Percentiles rank a stretch among this genome's conserved stretches.
Evolutionary conservation across 2,113 vertebrate species (phyloP).

Genomic region (Paradoxurus hermaphroditus): DNA sequence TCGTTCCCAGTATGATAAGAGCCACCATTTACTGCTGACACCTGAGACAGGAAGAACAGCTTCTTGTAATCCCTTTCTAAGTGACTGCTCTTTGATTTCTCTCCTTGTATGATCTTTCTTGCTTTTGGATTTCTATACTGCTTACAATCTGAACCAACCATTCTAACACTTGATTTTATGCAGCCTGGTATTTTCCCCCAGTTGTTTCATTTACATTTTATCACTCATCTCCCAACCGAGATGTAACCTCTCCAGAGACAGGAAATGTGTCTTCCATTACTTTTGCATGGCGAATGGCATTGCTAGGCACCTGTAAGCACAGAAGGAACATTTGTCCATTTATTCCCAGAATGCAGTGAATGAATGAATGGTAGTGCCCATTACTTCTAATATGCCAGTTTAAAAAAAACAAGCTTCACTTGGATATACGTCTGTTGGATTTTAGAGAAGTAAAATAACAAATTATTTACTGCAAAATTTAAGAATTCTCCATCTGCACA

Average conservation of each 20-base stretch:
- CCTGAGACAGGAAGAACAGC: neutral
- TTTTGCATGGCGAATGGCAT: neutral
- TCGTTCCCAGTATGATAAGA: neutral
- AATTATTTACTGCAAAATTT: slow-evolving; percentile 47
- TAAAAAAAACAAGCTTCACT: neutral
- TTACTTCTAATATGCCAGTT: neutral
- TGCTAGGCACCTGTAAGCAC: neutral
- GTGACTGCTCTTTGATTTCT: neutral
- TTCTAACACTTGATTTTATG: neutral
- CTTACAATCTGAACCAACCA: neutral
- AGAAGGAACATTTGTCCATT: neutral
- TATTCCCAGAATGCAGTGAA: neutral
- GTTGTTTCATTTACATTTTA: neutral
- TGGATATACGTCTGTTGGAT: slow-evolving; percentile 31
- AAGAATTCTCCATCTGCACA: neutral
- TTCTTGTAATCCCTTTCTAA: slow-evolving; percentile 16
- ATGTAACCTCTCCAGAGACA: neutral
- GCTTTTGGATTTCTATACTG: neutral
- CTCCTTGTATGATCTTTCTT: neutral
- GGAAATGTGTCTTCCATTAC: neutral
- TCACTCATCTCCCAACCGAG: neutral
- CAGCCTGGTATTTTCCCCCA: neutral
- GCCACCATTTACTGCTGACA: neutral
- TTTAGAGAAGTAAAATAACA: slow-evolving; percentile 25
- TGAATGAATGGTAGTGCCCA: neutral